Base-by-base conservation (phyloP, 2,113 vertebrate genomes). In the Procapra przewalskii region DNA sequence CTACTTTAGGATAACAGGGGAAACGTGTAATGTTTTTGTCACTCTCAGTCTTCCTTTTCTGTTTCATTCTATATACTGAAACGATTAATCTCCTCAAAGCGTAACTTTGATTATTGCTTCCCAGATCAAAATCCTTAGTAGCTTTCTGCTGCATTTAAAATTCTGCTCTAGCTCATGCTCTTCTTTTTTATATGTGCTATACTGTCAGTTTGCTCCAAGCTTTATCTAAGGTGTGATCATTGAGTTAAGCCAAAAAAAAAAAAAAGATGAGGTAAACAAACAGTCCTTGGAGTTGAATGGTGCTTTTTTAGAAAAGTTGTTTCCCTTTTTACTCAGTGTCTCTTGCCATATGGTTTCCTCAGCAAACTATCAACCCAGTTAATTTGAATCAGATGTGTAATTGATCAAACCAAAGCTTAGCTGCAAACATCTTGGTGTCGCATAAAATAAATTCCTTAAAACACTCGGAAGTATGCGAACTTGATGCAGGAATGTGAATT, bases 311-410 rank as follows among this genome's bases (percentile, higher is more conserved):
- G 36, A 27, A 77, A 77, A 77, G 36, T 77, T 77, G 36, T 43
- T 77, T 77, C 71, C 71, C 36, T 43, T 77, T 77, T 77, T 43
- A 77, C 71, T 77, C 40, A 3, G 81, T 93, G 59, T 36, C 2
- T 95, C 64, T 71, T 96, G 86, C 57, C 87, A 88, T 98, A 82
- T 29, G 16, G 57, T 88, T 83, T 82, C 60, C 80, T 81, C 60
- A 96, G 54, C 71, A 90, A 83, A 90, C 43, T 71, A 19, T 92
- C 80, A 92, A 64, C 83, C 79, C 4, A 52, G 8, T 96, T 95
- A 95, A 96, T 33, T 3, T 94, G 94, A 96, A 93, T 93, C 90
- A 90, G 85, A 82, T 96, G 50, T 96, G 94, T 88, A 88, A 48
- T 75, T 91, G 54, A 11, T 88, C n/a, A 67, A 90, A 89, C 31